Base-by-base conservation (phyloP, 2,888 invertebrate species). In the Caenorhabditis sp. region DNA sequence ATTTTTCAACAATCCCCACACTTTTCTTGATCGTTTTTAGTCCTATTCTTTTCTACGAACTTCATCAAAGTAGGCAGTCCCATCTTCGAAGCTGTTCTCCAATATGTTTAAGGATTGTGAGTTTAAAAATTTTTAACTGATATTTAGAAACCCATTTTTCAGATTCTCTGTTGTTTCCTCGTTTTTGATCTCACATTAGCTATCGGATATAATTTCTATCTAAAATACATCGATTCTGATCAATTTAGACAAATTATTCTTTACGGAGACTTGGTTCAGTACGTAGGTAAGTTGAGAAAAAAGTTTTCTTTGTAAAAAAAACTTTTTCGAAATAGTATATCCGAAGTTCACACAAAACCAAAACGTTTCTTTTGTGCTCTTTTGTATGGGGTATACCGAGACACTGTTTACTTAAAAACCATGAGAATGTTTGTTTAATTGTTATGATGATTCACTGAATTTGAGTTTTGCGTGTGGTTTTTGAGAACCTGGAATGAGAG, bases 101-200 rank as follows among this genome's bases (percentile, higher is more conserved):
- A 0, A 81, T 83, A 17, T 78, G 78, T n/a, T 66, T 83, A 26
- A 72, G 84, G 72, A 83, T 85, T 56, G 85, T 85, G 58, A 73
- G 80, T 70, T n/a, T 23, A 20, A 53, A 43, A 21, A 8, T 52
- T 52, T 64, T 59, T 7, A 23, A 3, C n/a, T n/a, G 17, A 43
- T 17, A 10, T 43, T 43, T 23, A 52, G 57, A 26, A 57, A n/a
- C 12, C 17, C 8, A 23, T 20, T 31, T 60, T 72, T 27, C 62
- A 82, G 82, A 58, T 77, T 20, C 60, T 77, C 5, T 76, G 78
- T 57, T 67, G 71, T 59, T 56, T 78, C 21, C 69, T 82, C 26
- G 72, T 82, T 20, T 53, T 79, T 58, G 75, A 74, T 74, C 80
- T 80, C 70, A 77, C 75, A 7, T 57, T 73, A 31, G 73, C 80